phyloP scores from a whole-genome alignment of 2,113 vertebrate genomes.

The Anarhynchus alexandrinus region DNA sequence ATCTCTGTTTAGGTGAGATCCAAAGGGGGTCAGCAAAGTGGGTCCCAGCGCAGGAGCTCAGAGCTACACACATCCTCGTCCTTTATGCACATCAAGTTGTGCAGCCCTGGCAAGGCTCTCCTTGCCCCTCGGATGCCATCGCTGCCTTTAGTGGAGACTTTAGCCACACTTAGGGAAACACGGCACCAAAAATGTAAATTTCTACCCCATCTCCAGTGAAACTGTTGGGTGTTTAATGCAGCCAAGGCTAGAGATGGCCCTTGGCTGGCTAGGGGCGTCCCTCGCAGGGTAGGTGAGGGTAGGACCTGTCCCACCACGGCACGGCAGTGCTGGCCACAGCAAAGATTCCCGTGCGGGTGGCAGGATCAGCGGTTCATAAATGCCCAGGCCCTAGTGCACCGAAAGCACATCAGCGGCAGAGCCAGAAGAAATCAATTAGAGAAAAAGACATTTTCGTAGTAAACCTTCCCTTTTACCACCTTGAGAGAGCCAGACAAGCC shows the following conservation, averaged over 20 bases:
- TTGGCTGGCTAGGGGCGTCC: background rate
- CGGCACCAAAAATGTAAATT: background rate
- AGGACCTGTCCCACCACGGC: background rate
- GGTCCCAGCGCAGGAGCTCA: background rate
- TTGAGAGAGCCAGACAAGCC: background rate
- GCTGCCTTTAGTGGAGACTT: background rate
- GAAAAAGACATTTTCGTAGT: background rate
- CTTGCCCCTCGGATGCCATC: background rate
- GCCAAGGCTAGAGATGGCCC: background rate
- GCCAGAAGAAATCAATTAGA: background rate
- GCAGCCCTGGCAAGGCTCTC: background rate
- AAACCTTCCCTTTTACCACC: background rate
- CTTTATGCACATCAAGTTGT: background rate
- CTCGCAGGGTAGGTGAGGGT: accelerated
- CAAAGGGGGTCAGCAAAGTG: background rate
- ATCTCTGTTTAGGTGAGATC: background rate
- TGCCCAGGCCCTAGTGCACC: background rate
- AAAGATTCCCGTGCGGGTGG: background rate
- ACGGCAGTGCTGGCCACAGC: background rate
- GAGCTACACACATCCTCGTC: background rate
- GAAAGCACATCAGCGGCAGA: background rate
- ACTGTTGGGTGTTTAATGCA: background rate
- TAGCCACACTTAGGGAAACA: background rate
- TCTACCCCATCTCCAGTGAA: background rate
- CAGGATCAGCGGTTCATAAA: background rate